Evolutionary conservation across 30 jellyfish, hydroid and myxozoan genomes (phyloP).

Genomic region (Aurelia coerulea): DNA sequence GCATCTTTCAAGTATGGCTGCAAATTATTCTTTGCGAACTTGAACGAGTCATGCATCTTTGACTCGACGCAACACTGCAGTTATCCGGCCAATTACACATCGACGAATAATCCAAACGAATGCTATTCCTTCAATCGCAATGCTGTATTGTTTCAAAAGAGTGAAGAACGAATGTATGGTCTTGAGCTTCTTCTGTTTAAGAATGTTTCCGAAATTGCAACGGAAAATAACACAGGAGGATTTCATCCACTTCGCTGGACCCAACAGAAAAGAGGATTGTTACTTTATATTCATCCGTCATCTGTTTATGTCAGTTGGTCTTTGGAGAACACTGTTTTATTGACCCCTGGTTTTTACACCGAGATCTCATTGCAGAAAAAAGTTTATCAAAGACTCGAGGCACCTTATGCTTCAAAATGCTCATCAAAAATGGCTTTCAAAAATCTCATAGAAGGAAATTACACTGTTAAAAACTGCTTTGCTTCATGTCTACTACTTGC

Average conservation of each 20-base stretch:
- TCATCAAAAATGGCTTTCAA: background rate
- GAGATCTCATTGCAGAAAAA: slow-evolving; percentile 21
- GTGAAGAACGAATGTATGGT: slow-evolving; percentile 7
- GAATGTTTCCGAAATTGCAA: background rate
- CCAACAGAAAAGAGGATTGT: background rate
- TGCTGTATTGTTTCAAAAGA: background rate
- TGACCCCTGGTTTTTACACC: slow-evolving; percentile 16
- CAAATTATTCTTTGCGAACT: slow-evolving; percentile 13
- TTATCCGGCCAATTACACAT: slow-evolving; percentile 6
- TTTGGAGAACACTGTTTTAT: background rate
- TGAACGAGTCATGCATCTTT: background rate
- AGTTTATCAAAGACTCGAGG: background rate
- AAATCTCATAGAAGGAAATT: background rate
- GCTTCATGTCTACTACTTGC: background rate
- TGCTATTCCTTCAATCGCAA: slow-evolving; percentile 25
- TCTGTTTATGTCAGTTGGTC: background rate
- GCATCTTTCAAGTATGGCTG: slow-evolving; percentile 20
- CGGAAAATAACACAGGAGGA: no score
- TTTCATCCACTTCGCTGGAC: background rate
- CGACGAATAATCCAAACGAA: background rate
- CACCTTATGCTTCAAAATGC: slow-evolving; percentile 33
- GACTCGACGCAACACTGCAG: background rate
- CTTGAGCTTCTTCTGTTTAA: slow-evolving; percentile 12
- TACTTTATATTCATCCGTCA: slow-evolving; percentile 13
- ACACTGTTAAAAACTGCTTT: background rate